Evolutionary conservation across 1,140 invertebrate genomes (phyloP), one percentile per base, ranked within the genome.

Genomic region (Drosophila trapezifrons): DNA sequence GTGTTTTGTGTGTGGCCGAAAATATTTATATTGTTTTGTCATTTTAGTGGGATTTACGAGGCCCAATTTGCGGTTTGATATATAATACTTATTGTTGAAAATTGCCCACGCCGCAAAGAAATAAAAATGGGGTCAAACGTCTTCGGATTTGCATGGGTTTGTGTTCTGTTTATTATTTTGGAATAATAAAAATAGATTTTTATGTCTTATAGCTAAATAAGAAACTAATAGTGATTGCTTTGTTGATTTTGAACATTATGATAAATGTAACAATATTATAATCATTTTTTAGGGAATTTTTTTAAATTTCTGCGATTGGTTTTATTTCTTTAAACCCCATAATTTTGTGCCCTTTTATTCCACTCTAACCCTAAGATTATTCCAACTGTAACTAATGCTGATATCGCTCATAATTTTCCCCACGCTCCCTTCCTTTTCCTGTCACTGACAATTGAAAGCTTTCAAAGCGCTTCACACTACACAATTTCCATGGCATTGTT

Each of bases 1-100:
- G n/a, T 22, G 22, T 22, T 22, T 2, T 38, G 40, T 9, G 22
- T 42, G 22, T 42, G 67, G 42, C 56, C 57, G 8, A 49, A 86
- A 78, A 81, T 69, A 82, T 76, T 78, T 82, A 65, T 86, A 72
- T 86, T 81, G 58, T 75, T 78, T 75, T 81, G 47, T 72, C 66
- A 87, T 81, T 85, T 81, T 66, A 57, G 47, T 74, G 57, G 73
- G 64, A 67, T 75, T 83, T 76, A 67, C 63, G 47, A 22, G 46
- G 55, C 17, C 54, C 73, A 73, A 64, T 76, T 81, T 77, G 73
- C 25, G 25, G 46, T 49, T 75, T 65, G 75, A 71, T 62, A 70
- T 65, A 66, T 54, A 49, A 49, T 13, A 25, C 55, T 70, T 15
- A 20, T 35, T 40, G 40, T 18, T 40, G 65, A 43, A 65, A 69